phyloP scores from a whole-genome alignment of 2,797 vertebrate genomes.

The Tarsius wallacei region DNA sequence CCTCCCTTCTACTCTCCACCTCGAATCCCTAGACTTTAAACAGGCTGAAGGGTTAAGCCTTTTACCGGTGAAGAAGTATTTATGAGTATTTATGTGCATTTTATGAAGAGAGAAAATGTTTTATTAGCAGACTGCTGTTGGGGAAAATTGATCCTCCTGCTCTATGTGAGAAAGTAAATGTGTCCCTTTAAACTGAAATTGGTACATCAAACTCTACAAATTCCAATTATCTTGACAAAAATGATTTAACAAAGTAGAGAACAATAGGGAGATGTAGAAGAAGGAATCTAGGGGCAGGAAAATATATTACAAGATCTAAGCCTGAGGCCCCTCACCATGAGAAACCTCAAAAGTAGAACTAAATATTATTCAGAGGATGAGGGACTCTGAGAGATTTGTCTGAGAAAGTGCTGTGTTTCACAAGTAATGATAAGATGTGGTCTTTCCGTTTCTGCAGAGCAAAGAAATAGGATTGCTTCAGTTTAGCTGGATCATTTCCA shows the following conservation, averaged over 20 bases:
- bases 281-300: slow-evolving; percentile 32
- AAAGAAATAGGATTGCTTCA: slow-evolving; percentile 16
- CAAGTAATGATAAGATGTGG: slow-evolving; percentile 74
- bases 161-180: slow-evolving; percentile 85
- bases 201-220: slow-evolving; percentile 79
- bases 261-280: slow-evolving; percentile 48
- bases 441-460: slow-evolving; percentile 66
- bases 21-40: not conserved
- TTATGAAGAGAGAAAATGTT: slow-evolving; percentile 84
- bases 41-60: slow-evolving; percentile 77
- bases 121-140: slow-evolving; percentile 81
- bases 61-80: slow-evolving; percentile 78
- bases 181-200: slow-evolving; percentile 83
- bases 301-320: slow-evolving; percentile 29
- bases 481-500: not conserved
- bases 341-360: slow-evolving; percentile 1
- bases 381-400: slow-evolving; percentile 70
- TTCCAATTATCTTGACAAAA: slow-evolving; percentile 86
- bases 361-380: slow-evolving; percentile 40
- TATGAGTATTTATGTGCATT: slow-evolving; percentile 87
- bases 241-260: slow-evolving; percentile 78
- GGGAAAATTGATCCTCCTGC: slow-evolving; percentile 83
- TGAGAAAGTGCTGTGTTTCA: slow-evolving; percentile 59
- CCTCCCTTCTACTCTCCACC: not conserved
- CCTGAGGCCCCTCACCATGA: not conserved